Evolutionary conservation across 2,113 vertebrate genomes (phyloP).

Genomic region (Cynocephalus volans): DNA sequence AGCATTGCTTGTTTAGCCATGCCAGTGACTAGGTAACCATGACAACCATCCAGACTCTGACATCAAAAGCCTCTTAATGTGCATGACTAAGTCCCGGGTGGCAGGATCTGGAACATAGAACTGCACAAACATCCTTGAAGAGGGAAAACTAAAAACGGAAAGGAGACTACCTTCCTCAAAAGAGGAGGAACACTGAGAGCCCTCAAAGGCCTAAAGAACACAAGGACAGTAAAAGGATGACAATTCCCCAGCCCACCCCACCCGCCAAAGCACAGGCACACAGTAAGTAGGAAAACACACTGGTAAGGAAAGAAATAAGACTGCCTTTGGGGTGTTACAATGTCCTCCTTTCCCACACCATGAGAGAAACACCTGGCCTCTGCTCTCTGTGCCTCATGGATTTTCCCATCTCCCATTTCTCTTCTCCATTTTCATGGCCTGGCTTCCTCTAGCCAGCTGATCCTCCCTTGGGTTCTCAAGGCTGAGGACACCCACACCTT

Average conservation of each 20-base stretch:
- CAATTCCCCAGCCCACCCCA: neutral
- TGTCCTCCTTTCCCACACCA: neutral
- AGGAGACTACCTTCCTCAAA: neutral
- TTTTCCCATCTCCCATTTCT: neutral
- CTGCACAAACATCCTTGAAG: neutral
- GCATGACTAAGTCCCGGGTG: neutral
- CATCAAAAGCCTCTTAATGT: slow-evolving; percentile 37
- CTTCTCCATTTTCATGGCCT: neutral
- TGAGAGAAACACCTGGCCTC: neutral
- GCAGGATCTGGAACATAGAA: neutral
- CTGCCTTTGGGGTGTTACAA: neutral
- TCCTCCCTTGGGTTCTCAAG: neutral
- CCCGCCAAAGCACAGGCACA: neutral
- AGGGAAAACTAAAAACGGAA: neutral
- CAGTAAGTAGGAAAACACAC: neutral
- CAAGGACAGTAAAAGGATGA: neutral
- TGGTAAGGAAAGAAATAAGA: neutral
- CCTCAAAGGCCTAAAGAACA: neutral
- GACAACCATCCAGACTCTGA: slow-evolving; percentile 65
- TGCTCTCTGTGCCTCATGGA: neutral
- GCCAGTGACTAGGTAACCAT: slow-evolving; percentile 73
- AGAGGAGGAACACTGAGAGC: neutral
- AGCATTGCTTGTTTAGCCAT: slow-evolving; percentile 71
- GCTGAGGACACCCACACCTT: neutral
- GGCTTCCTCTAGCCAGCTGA: slow-evolving; percentile 17